Evolutionary conservation across 1,140 invertebrate species (phyloP).

Genomic region (Hyposmocoma kahamanoa): DNA sequence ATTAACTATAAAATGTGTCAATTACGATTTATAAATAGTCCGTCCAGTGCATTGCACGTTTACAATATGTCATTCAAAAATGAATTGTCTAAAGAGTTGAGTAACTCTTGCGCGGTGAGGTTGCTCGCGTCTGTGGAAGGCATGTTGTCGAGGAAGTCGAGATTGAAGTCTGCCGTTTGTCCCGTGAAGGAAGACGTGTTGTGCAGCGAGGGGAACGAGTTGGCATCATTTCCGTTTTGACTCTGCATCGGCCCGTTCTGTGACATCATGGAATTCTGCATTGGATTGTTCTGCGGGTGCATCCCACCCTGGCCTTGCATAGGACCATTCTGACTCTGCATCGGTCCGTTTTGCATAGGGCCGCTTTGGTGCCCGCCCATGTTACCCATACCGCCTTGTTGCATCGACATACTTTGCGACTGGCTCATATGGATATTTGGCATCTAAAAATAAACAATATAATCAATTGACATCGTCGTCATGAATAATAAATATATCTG

Average conservation of each 20-base stretch:
- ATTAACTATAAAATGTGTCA: conserved; percentile 19
- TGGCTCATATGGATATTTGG: conserved; percentile 79
- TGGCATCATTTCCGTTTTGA: conserved; percentile 29
- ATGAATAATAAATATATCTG: conserved; percentile 6
- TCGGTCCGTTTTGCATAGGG: conserved; percentile 39
- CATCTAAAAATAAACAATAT: conserved; percentile 72
- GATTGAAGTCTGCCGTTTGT: conserved; percentile 81
- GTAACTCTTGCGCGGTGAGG: conserved; percentile 84
- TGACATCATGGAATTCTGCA: conserved; percentile 39
- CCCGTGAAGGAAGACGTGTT: conserved; percentile 73
- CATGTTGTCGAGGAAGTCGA: conserved; percentile 88
- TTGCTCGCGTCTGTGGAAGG: conserved; percentile 80
- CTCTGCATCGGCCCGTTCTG: conserved; percentile 43
- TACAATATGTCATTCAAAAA: conserved; percentile 68
- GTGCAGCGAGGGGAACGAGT: conserved; percentile 53
- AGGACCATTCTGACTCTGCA: conserved; percentile 39
- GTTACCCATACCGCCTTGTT: conserved; percentile 57
- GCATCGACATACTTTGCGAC: conserved; percentile 78
- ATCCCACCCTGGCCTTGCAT: conserved; percentile 30
- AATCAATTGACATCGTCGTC: too few relatives aligned
- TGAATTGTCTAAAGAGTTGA: conserved; percentile 77
- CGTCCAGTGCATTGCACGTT: conserved; percentile 1
- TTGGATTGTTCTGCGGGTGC: conserved; percentile 32
- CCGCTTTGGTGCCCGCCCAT: conserved; percentile 61
- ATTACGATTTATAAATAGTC: conserved; percentile 7